phyloP scores from a whole-genome alignment of 2,113 vertebrate species.

The Macrotus californicus region DNA sequence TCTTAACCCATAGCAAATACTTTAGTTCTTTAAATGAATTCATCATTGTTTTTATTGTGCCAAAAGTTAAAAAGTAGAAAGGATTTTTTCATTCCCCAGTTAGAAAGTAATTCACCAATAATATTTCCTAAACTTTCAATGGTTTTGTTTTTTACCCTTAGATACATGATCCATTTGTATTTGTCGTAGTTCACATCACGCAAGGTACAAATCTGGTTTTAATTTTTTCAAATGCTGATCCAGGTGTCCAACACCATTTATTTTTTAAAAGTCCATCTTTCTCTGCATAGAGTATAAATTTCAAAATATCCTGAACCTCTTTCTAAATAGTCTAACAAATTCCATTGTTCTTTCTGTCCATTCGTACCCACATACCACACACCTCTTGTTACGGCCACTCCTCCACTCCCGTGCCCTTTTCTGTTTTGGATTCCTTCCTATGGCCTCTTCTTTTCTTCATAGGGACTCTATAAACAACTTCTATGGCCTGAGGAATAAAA shows the following conservation, averaged over 20 bases:
- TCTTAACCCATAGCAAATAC: neutral
- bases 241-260: neutral
- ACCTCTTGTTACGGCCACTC: neutral
- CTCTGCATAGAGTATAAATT: neutral
- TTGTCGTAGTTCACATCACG: neutral
- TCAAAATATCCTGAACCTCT: neutral
- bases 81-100: neutral
- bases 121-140: neutral
- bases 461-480: neutral
- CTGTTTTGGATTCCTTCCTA: neutral
- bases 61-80: neutral
- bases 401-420: fast-evolving
- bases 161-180: neutral
- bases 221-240: neutral
- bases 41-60: neutral
- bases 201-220: neutral
- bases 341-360: neutral
- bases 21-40: neutral
- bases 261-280: neutral
- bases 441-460: neutral
- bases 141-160: neutral
- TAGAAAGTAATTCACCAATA: neutral
- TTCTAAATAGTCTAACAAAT: neutral
- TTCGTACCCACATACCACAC: neutral
- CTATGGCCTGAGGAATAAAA: neutral